Percentiles rank a stretch among this genome's conserved stretches.
These are phyloP conservation scores for Drosophila neoperkinsi DNA, from an alignment of 2,888 invertebrate genomes.

Conservation along the genomic window DNA sequence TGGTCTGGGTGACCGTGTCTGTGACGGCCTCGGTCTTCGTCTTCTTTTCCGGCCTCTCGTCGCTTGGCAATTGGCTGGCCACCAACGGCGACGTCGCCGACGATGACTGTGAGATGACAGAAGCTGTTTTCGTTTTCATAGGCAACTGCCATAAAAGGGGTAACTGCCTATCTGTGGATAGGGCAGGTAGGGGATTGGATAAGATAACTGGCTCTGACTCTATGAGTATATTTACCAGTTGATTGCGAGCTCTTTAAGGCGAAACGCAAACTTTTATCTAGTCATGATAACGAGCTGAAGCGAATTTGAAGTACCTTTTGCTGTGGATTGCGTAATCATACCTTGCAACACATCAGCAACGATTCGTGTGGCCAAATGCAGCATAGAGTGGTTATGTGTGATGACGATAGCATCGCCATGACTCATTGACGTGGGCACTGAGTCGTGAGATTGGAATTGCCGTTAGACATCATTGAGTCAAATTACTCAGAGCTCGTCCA, in stretches of 20 bases:
- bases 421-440: constrained; percentile 47
- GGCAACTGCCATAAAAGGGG: constrained; percentile 57
- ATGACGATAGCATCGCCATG: constrained; percentile 44
- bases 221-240: constrained; percentile 9
- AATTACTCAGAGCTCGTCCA: constrained; percentile 5
- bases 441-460: constrained; percentile 46
- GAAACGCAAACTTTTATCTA: constrained; percentile 57
- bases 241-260: constrained; percentile 45
- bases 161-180: constrained; percentile 23
- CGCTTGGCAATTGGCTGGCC: constrained; percentile 8
- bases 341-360: background rate
- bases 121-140: constrained; percentile 28
- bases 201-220: constrained; percentile 58
- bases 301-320: constrained; percentile 21
- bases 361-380: constrained; percentile 8
- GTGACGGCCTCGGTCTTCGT: background rate
- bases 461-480: constrained; percentile 52
- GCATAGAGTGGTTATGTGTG: constrained; percentile 3
- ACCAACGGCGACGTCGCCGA: constrained; percentile 14
- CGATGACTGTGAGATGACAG: constrained; percentile 1
- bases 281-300: constrained; percentile 52
- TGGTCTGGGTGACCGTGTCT: background rate
- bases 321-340: constrained; percentile 41
- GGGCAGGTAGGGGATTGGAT: constrained; percentile 19
- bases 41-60: background rate